Evolutionary conservation across 2,797 vertebrate genomes (phyloP).

Genomic region (Podarcis lilfordi): DNA sequence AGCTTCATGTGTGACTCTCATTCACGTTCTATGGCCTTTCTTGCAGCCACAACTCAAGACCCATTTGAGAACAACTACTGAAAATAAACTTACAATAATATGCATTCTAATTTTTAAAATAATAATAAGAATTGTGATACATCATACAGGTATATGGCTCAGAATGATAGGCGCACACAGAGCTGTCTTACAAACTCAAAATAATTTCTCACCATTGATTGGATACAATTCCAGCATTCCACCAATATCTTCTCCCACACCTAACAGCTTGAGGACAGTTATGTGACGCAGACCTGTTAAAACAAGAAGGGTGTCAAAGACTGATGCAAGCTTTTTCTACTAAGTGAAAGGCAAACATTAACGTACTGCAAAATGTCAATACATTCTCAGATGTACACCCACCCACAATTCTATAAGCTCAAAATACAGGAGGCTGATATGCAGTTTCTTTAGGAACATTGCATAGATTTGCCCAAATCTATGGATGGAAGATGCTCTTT

Average conservation of each 20-base stretch:
- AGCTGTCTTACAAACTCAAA: slow-evolving; percentile 18
- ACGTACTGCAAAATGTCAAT: background rate
- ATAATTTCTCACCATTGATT: slow-evolving; percentile 90
- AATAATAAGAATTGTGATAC: no score
- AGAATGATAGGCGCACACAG: background rate
- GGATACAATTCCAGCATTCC: slow-evolving; percentile 96
- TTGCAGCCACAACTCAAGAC: background rate
- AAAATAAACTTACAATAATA: background rate
- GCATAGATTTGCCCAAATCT: background rate
- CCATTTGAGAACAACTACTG: background rate
- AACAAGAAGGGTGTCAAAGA: slow-evolving; percentile 18
- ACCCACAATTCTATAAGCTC: background rate
- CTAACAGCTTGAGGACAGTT: slow-evolving; percentile 91
- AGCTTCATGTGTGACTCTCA: background rate
- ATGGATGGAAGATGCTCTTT: background rate
- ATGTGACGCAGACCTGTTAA: slow-evolving; percentile 92
- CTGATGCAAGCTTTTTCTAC: background rate
- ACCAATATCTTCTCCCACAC: slow-evolving; percentile 85
- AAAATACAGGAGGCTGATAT: background rate
- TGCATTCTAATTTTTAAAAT: background rate
- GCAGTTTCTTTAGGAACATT: background rate
- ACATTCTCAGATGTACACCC: background rate
- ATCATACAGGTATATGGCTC: background rate
- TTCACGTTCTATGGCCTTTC: background rate
- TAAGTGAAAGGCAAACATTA: background rate